These are phyloP conservation scores for Lucifuga dentata DNA, from an alignment of 2,113 vertebrate species.

Conservation along the genomic window DNA sequence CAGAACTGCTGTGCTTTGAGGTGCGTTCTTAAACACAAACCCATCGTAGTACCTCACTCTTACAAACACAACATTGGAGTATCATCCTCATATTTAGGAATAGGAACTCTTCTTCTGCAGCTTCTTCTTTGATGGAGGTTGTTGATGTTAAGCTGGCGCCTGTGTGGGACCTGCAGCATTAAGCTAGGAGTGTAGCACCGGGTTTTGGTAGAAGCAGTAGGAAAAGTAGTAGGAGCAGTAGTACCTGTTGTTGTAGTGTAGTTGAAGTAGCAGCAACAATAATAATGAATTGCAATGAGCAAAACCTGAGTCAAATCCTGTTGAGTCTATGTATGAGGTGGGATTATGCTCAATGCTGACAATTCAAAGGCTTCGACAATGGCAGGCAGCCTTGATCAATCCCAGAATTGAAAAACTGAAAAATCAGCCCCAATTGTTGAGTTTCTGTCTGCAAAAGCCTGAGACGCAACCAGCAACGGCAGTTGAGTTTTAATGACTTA, in stretches of 20 bases:
- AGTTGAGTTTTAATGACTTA: conserved; percentile 62
- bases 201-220: conserved; percentile 64
- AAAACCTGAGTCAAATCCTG: conserved; percentile 79
- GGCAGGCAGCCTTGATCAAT: conserved; percentile 54
- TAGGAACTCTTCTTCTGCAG: conserved; percentile 43
- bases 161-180: conserved; percentile 70
- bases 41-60: not conserved
- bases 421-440: conserved; percentile 22
- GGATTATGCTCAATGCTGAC: conserved; percentile 46
- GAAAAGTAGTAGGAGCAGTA: conserved; percentile 38
- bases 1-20: conserved; percentile 73
- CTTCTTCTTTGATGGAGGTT: conserved; percentile 37
- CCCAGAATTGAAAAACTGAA: conserved; percentile 54
- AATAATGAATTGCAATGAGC: conserved; percentile 71
- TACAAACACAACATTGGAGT: not conserved
- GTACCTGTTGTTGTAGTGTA: conserved; percentile 64
- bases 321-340: conserved; percentile 27
- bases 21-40: conserved; percentile 42
- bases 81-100: conserved; percentile 20
- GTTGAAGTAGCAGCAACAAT: conserved; percentile 77
- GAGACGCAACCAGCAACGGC: conserved; percentile 69
- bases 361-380: conserved; percentile 33
- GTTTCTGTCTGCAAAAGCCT: conserved; percentile 61
- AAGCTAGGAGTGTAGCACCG: conserved; percentile 69
- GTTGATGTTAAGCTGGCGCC: conserved; percentile 60